These are phyloP conservation scores for Patella ulyssiponensis DNA, from an alignment of 2,888 invertebrate species.

Conservation along the genomic window DNA sequence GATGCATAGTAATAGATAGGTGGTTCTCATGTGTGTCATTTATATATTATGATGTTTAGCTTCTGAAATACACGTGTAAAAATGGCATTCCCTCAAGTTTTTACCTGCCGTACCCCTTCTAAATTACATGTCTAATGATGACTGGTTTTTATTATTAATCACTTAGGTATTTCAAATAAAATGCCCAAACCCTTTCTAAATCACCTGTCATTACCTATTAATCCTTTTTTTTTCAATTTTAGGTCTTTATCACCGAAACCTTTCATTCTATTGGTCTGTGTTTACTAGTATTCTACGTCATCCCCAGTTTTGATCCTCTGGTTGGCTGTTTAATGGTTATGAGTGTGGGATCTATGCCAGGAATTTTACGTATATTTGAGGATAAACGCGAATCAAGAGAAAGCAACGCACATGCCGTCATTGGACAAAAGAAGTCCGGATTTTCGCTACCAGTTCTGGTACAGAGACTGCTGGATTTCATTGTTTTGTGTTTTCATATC, in stretches of 20 bases:
- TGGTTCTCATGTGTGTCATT: too few species aligned
- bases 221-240: background rate
- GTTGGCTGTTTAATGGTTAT: constrained; percentile 42
- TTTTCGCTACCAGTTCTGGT: constrained; percentile 11
- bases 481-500: constrained; percentile 41
- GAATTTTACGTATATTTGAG: constrained; percentile 42
- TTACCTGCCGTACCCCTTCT: too few species aligned
- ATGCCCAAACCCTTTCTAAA: background rate
- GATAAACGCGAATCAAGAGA: background rate
- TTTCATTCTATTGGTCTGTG: constrained; percentile 53
- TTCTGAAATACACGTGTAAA: background rate
- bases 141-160: background rate
- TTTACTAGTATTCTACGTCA: constrained; percentile 50
- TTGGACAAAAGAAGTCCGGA: background rate
- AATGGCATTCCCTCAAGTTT: too few species aligned
- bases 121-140: background rate
- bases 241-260: constrained; percentile 51
- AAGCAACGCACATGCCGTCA: background rate
- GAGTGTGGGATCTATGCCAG: constrained; percentile 44
- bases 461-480: constrained; percentile 30
- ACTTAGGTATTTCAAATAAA: background rate
- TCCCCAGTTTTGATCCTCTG: constrained; percentile 54
- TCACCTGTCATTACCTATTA: background rate
- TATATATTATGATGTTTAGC: too few species aligned
- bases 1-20: too few species aligned